Percentiles rank a stretch among this genome's conserved stretches.
Evolutionary conservation across 2,888 invertebrate genomes (phyloP).

Genomic region (Ceraclea dissimilis): DNA sequence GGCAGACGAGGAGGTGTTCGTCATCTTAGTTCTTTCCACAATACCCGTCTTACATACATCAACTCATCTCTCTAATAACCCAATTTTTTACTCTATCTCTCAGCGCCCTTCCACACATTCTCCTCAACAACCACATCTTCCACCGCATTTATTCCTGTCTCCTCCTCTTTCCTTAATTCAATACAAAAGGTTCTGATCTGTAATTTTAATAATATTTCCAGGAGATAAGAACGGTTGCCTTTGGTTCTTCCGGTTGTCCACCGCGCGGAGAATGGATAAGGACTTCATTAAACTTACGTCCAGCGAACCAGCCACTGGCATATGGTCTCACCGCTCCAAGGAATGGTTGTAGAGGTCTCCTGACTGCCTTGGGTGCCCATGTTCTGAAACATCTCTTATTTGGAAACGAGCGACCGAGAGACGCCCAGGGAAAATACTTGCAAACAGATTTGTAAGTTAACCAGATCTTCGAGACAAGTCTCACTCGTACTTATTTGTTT

Average conservation of each 20-base stretch:
- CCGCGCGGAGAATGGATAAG: conserved; percentile 67
- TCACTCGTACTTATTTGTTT: conserved; percentile 1
- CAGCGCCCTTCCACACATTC: too few species aligned
- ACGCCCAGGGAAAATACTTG: conserved; percentile 43
- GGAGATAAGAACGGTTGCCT: conserved; percentile 56
- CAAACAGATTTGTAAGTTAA: conserved; percentile 48
- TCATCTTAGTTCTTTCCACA: too few species aligned
- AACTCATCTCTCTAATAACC: too few species aligned
- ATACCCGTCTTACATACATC: too few species aligned
- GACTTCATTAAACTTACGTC: conserved; percentile 57
- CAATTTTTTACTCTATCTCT: too few species aligned
- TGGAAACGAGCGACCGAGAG: conserved; percentile 38
- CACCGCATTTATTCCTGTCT: too few species aligned
- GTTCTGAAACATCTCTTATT: conserved; percentile 64
- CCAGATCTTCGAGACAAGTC: too few species aligned
- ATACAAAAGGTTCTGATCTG: too few species aligned
- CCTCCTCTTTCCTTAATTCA: too few species aligned
- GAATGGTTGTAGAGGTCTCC: conserved; percentile 54
- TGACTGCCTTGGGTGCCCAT: conserved; percentile 58
- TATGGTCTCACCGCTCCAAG: conserved; percentile 60
- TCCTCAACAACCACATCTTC: too few species aligned
- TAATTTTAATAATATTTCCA: conserved; percentile 33
- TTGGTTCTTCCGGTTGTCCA: conserved; percentile 60
- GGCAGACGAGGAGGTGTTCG: too few species aligned
- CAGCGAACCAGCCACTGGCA: conserved; percentile 49